These are phyloP conservation scores for Ochropacha duplaris DNA, from an alignment of 2,888 invertebrate species.

Conservation along the genomic window DNA sequence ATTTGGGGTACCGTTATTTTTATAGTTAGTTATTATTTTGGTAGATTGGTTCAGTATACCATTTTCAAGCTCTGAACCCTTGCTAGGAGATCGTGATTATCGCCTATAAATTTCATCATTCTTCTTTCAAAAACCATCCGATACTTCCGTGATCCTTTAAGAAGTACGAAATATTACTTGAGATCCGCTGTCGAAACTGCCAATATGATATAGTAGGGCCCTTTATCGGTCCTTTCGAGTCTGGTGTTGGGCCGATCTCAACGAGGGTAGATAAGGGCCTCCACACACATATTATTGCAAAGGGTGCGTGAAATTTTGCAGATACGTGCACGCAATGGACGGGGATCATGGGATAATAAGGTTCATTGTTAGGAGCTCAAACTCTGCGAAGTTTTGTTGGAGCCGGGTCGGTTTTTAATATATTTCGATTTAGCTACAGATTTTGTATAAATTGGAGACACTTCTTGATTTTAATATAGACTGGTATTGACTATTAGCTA, in stretches of 20 bases:
- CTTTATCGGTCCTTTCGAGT: slow-evolving; percentile 58
- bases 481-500: neutral
- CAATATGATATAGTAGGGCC: slow-evolving; percentile 77
- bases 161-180: slow-evolving; percentile 65
- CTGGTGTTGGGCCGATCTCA: slow-evolving; percentile 45
- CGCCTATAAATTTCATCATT: slow-evolving; percentile 43
- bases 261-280: slow-evolving; percentile 73
- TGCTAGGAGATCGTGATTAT: slow-evolving; percentile 27
- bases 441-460: slow-evolving; percentile 2
- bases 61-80: slow-evolving; percentile 7
- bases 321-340: slow-evolving; percentile 64
- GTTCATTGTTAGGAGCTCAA: slow-evolving; percentile 10
- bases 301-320: slow-evolving; percentile 79
- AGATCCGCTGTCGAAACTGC: slow-evolving; percentile 68
- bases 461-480: neutral
- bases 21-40: neutral
- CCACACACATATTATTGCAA: slow-evolving; percentile 67
- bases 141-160: slow-evolving; percentile 56
- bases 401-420: slow-evolving; percentile 46
- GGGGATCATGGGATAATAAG: slow-evolving; percentile 65
- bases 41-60: neutral
- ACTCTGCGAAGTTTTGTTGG: slow-evolving; percentile 24
- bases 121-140: slow-evolving; percentile 17
- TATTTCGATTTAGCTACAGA: slow-evolving; percentile 33
- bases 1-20: too few species aligned